phyloP scores from a whole-genome alignment of 2,113 vertebrate species.

The Prietella phreatophila region DNA sequence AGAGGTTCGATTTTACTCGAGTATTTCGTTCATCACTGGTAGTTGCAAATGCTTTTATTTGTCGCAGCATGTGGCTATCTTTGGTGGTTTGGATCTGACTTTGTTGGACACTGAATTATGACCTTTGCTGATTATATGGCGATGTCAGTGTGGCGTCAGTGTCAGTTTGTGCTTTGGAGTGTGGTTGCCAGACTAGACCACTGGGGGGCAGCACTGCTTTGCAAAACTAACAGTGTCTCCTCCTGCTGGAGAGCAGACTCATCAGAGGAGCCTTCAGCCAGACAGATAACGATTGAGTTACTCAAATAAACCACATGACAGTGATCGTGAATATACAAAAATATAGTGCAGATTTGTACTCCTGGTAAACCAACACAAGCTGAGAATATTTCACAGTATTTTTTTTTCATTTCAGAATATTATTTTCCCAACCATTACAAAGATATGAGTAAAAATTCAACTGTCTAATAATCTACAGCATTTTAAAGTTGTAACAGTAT shows the following conservation, averaged over 20 bases:
- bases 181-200: conserved; percentile 7
- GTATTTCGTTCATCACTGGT: neutral
- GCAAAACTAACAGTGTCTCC: neutral
- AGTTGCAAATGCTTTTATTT: neutral
- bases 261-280: neutral
- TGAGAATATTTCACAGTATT: neutral
- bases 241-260: neutral
- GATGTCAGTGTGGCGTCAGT: neutral
- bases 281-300: neutral
- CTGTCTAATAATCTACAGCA: conserved; percentile 18
- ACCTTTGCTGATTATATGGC: neutral
- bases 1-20: neutral
- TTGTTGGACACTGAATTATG: neutral
- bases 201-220: conserved; percentile 21
- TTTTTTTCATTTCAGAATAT: neutral
- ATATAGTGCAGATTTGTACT: neutral
- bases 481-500: neutral
- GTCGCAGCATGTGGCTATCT: neutral
- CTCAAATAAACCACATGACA: neutral
- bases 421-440: neutral
- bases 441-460: neutral
- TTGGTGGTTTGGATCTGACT: neutral
- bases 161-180: neutral
- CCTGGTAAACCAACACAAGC: neutral
- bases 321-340: neutral